Conservation (phyloP, 92 coral and sea anemone genomes). For the Nematostella vectensis region DNA sequence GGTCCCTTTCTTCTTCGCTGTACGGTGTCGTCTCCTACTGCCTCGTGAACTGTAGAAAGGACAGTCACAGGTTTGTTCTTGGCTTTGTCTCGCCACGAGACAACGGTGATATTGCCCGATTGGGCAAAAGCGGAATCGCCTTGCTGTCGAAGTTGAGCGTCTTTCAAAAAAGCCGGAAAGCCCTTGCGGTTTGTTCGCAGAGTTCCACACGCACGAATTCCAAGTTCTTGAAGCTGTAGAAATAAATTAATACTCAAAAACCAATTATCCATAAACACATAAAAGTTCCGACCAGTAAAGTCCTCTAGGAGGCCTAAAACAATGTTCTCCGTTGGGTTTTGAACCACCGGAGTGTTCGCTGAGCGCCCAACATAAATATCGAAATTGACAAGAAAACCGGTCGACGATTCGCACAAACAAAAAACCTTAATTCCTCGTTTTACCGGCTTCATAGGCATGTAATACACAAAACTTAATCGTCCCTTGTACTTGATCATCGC, state of each 20-base stretch:
- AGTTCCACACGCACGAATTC: slow-evolving; percentile 31
- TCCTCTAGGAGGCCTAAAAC: slow-evolving; percentile 10
- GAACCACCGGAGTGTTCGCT: slow-evolving; percentile 21
- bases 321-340: slow-evolving; percentile 11
- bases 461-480: slow-evolving; percentile 25
- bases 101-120: neutral
- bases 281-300: slow-evolving; percentile 7
- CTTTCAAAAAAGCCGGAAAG: slow-evolving; percentile 8
- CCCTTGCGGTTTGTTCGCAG: slow-evolving; percentile 35
- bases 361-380: slow-evolving; percentile 29
- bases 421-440: slow-evolving; percentile 19
- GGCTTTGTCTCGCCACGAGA: slow-evolving; percentile 3
- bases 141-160: neutral
- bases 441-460: slow-evolving; percentile 6
- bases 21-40: neutral
- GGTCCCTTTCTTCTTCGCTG: neutral
- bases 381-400: slow-evolving; percentile 26
- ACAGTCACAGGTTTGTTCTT: slow-evolving; percentile 6
- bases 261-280: slow-evolving; percentile 37
- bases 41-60: neutral
- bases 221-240: slow-evolving; percentile 14
- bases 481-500: slow-evolving; percentile 23
- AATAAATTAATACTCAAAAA: slow-evolving; percentile 34
- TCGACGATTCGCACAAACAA: slow-evolving; percentile 13
- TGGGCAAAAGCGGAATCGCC: slow-evolving; percentile 1